Evolutionary conservation across 2,113 vertebrate species (phyloP).

Genomic region (Podiceps cristatus): DNA sequence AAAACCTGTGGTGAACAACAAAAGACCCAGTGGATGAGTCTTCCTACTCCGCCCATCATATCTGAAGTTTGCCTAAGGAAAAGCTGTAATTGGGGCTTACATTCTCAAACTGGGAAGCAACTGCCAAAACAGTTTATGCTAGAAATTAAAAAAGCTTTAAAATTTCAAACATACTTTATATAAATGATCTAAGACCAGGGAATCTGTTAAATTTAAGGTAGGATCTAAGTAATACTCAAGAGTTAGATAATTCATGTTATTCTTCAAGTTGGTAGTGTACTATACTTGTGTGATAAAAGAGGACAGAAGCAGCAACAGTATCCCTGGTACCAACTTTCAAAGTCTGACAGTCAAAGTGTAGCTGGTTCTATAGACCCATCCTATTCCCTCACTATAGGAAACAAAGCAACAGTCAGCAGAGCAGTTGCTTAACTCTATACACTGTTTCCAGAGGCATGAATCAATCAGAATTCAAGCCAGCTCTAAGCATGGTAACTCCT

Average conservation of each 20-base stretch:
- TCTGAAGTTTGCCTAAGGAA: slow-evolving; percentile 43
- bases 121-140: background rate
- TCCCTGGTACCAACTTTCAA: accelerated
- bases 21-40: slow-evolving; percentile 20
- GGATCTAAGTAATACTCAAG: background rate
- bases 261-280: background rate
- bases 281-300: accelerated
- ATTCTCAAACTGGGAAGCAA: background rate
- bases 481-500: background rate
- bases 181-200: background rate
- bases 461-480: background rate
- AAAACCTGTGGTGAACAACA: slow-evolving; percentile 14
- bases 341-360: background rate
- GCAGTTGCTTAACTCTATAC: background rate
- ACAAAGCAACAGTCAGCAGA: background rate
- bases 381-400: background rate
- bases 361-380: background rate
- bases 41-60: slow-evolving; percentile 9
- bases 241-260: background rate
- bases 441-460: background rate
- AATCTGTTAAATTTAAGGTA: background rate
- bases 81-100: background rate
- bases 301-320: background rate
- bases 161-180: background rate
- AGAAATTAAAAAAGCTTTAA: background rate